Evolutionary conservation across 2,113 vertebrate genomes (phyloP).

Genomic region (Hippocampus abdominalis): DNA sequence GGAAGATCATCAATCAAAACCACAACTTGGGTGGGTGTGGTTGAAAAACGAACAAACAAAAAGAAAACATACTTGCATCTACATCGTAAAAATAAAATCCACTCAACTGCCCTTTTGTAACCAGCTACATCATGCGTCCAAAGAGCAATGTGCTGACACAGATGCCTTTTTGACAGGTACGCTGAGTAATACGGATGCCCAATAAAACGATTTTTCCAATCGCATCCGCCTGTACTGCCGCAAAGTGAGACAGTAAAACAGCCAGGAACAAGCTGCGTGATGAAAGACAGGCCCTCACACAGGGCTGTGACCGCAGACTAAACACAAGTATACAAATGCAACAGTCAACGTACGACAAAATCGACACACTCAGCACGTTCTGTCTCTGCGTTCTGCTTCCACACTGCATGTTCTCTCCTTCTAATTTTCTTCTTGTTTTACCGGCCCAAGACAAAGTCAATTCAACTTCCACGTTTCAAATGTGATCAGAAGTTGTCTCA

Average conservation of each 20-base stretch:
- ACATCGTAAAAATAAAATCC: conserved; percentile 4
- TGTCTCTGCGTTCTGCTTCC: conserved; percentile 2
- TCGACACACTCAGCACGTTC: background rate
- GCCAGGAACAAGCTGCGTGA: background rate
- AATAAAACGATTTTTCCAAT: conserved; percentile 5
- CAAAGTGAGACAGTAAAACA: background rate
- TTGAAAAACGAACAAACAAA: background rate
- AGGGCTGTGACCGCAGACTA: conserved; percentile 29
- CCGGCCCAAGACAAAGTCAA: background rate
- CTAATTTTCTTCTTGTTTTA: background rate
- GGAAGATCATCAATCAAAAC: conserved; percentile 57
- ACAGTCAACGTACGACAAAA: conserved; percentile 5
- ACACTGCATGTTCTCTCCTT: background rate
- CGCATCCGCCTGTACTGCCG: too few species aligned
- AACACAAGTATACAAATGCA: conserved; percentile 27
- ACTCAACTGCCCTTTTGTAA: background rate
- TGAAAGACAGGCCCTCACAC: conserved; percentile 19
- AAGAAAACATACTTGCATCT: background rate
- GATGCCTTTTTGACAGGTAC: conserved; percentile 1
- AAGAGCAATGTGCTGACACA: conserved; percentile 22
- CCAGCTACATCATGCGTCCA: conserved; percentile 9
- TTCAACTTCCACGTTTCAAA: background rate
- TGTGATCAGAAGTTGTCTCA: too few species aligned
- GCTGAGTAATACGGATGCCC: conserved; percentile 5
- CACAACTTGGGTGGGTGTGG: conserved; percentile 8